Conservation (phyloP, 2,113 vertebrate species). For the Chrysemys picta region DNA sequence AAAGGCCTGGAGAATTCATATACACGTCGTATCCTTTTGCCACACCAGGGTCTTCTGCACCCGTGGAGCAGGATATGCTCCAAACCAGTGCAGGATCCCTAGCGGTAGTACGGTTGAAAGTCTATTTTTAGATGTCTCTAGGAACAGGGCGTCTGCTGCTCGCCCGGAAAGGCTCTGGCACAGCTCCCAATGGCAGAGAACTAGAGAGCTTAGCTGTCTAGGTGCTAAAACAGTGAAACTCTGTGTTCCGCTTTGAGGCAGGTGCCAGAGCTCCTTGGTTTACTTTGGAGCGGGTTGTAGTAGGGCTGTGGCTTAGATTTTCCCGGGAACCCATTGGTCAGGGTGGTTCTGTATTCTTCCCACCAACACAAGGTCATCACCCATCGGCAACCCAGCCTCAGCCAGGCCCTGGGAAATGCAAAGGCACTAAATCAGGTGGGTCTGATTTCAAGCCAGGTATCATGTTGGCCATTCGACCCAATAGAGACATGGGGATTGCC, state of each 20-base stretch:
- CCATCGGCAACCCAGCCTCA: background rate
- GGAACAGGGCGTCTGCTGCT: background rate
- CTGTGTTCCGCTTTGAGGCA: too few species aligned
- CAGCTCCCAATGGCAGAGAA: too few species aligned
- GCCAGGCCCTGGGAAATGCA: background rate
- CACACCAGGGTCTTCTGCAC: background rate
- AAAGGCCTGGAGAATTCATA: background rate
- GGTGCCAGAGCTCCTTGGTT: background rate
- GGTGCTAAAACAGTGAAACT: background rate
- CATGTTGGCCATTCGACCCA: rapidly evolving
- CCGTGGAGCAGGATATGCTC: background rate
- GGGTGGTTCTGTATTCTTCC: background rate
- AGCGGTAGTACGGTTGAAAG: too few species aligned
- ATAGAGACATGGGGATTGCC: rapidly evolving
- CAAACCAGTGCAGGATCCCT: background rate
- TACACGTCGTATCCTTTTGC: background rate
- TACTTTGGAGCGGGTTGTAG: too few species aligned
- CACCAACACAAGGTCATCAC: background rate
- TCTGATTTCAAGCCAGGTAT: background rate
- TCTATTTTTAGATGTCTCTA: background rate
- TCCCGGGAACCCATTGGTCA: background rate
- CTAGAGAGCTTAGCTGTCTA: background rate
- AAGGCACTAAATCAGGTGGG: background rate
- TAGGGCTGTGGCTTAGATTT: background rate
- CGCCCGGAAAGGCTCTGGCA: background rate